Base-by-base conservation (phyloP, 2,797 vertebrate genomes). In the Benthosema pterotum region DNA sequence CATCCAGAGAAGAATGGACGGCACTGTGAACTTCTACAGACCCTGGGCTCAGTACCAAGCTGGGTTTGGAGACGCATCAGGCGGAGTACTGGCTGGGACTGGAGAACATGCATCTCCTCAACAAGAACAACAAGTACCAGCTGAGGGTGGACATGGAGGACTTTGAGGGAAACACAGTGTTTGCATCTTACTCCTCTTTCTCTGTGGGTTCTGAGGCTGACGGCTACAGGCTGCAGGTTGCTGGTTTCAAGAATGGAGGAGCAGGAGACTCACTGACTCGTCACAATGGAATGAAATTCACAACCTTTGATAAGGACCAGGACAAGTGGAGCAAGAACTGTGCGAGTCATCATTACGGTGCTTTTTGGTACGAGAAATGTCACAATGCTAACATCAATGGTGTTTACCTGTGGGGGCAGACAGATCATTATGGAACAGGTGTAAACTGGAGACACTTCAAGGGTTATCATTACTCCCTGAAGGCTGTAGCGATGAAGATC, bases 21-120 rank as follows among this genome's bases (percentile, higher is more conserved):
- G 89, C 55, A 79, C 86, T 0, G 67, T 89, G 65, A 86, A 85
- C 69, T 92, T 92, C 83, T 87, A 90, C 74, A 74, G 22, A 25
- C 22, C 22, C 22, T 25, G 22, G 22, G 22, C 22, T 25, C 22
- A 25, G 22, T 25, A 25, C 22, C 22, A 78, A 57, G 43, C 77
- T 25, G 90, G 90, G 46, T 91, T 92, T 4, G 90, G 90, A 52
- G 77, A 82, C 2, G 86, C 87, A 0, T 83, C 88, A 0, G 84
- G 86, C 22, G 89, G n/a, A 92, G 65, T 92, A 91, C 77, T 92
- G 90, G 90, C 82, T 92, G 18, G 91, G 91, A 3, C 61, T 75
- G 43, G 54, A 78, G 52, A 80, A 70, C 59, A 72, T 84, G 56
- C 68, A 77, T 19, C 42, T 50, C 13, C 71, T 82, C 45, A 77